phyloP scores from a whole-genome alignment of 1,140 invertebrate species.

The Zaprionus taronus region DNA sequence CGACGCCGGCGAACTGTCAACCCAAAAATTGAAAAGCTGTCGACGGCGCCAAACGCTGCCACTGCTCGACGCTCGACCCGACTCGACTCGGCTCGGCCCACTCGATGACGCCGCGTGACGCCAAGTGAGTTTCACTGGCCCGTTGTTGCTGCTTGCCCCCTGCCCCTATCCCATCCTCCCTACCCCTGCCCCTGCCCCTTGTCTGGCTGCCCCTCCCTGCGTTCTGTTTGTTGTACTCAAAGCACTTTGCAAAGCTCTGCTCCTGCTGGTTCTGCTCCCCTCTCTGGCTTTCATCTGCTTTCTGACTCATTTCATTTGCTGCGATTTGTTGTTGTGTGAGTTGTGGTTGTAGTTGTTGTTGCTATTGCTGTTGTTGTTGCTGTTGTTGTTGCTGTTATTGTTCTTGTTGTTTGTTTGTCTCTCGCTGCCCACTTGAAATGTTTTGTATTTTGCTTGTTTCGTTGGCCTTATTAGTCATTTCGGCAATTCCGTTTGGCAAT shows the following conservation, averaged over 20 bases:
- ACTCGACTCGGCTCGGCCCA: slow-evolving; percentile 18
- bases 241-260: slow-evolving; percentile 31
- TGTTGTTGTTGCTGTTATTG: too few relatives aligned
- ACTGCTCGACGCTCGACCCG: slow-evolving; percentile 22
- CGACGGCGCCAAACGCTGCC: slow-evolving; percentile 19
- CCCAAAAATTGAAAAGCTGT: slow-evolving; percentile 42
- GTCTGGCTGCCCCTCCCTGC: not conserved
- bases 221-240: not conserved
- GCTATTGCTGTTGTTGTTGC: slow-evolving; percentile 2
- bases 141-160: not conserved
- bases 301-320: slow-evolving; percentile 36
- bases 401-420: slow-evolving; percentile 26
- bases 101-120: slow-evolving; percentile 17
- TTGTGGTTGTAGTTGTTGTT: slow-evolving; percentile 4
- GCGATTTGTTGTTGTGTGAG: not conserved
- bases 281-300: not conserved
- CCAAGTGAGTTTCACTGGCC: slow-evolving; percentile 40
- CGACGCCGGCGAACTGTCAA: slow-evolving; percentile 32
- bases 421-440: slow-evolving; percentile 36
- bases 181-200: not conserved
- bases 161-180: not conserved
- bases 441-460: slow-evolving; percentile 19
- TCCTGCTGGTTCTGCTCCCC: not conserved
- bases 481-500: slow-evolving; percentile 51
- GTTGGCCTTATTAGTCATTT: slow-evolving; percentile 65